Base-by-base conservation (phyloP, 2,113 vertebrate genomes). In the Mobula hypostoma region DNA sequence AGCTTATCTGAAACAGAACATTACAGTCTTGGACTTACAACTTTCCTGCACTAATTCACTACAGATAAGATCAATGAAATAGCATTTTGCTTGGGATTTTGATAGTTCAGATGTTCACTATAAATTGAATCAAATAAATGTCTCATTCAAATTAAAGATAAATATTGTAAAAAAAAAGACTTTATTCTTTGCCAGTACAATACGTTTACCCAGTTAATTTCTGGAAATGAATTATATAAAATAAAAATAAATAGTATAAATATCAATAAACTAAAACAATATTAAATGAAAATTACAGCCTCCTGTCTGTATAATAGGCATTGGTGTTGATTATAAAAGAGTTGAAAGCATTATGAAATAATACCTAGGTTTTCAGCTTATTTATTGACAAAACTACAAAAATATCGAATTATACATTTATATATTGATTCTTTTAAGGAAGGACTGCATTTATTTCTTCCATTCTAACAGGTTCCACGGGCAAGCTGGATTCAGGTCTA, bases 191-290 rank as follows among this genome's bases (percentile, higher is more conserved):
- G 36, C 6, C 6, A 24, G 17, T 56, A 36, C 36, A 58, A 83
- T 56, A 83, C 5, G 6, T 56, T 82, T 82, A 17, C 7, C 17
- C 79, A 82, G 32, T 80, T 11, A 80, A 80, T 97, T 97, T 97
- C 97, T 97, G 97, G 96, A 95, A 95, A 96, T 95, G 95, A 95
- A 95, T 96, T 97, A 98, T 97, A 97, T 97, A 97, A 58, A 97
- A 97, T 97, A 97, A 97, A 97, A 97, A 98, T 97, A 95, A 97
- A 95, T 83, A 36, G 96, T 97, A 96, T 9, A 56, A 27, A 19
- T 56, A 58, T 15, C 48, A 56, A 83, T 48, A 83, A 2, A 56
- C 24, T 58, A 27, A 11, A 36, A 79, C 36, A 96, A 95, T 95
- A 95, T 96, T 95, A 94, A 96, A 97, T 96, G 96, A 96, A 96